Evolutionary conservation across 2,113 vertebrate genomes (phyloP).

Genomic region (Oryzias melastigma): DNA sequence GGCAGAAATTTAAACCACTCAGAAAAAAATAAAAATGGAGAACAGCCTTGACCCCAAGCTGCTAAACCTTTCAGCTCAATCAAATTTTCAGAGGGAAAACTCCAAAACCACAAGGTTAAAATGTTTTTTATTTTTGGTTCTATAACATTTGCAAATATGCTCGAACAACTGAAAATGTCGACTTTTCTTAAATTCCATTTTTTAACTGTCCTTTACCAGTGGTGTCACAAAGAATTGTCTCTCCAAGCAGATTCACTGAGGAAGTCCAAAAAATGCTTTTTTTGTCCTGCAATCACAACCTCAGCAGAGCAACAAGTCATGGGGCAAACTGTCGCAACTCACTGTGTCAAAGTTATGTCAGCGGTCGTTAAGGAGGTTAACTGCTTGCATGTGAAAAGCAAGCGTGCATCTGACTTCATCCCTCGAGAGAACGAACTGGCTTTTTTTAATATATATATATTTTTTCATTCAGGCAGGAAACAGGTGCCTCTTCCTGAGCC

Average conservation of each 20-base stretch:
- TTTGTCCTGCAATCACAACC: background rate
- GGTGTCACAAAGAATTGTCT: background rate
- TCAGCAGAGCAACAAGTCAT: background rate
- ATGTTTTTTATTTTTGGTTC: background rate
- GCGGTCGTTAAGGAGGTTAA: background rate
- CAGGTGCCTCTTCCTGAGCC: conserved; percentile 66
- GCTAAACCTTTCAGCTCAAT: conserved; percentile 28
- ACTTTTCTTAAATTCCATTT: background rate
- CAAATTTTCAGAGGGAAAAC: conserved; percentile 11
- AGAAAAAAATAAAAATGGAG: conserved; percentile 38
- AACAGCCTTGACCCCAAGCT: conserved; percentile 48
- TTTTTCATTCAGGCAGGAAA: conserved; percentile 54
- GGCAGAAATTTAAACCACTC: conserved; percentile 34
- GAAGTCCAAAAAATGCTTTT: background rate
- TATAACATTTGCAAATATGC: background rate
- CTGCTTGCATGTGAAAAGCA: conserved; percentile 23
- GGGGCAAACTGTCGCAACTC: background rate
- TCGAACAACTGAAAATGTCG: background rate
- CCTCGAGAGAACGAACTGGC: conserved; percentile 20
- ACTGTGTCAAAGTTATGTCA: conserved; percentile 3
- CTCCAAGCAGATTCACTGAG: background rate
- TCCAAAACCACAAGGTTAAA: background rate
- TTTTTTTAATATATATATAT: conserved; percentile 1
- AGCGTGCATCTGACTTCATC: conserved; percentile 30
- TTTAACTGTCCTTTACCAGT: background rate